phyloP scores from a whole-genome alignment of 1,140 invertebrate genomes.

The Belonocnema kinseyi region DNA sequence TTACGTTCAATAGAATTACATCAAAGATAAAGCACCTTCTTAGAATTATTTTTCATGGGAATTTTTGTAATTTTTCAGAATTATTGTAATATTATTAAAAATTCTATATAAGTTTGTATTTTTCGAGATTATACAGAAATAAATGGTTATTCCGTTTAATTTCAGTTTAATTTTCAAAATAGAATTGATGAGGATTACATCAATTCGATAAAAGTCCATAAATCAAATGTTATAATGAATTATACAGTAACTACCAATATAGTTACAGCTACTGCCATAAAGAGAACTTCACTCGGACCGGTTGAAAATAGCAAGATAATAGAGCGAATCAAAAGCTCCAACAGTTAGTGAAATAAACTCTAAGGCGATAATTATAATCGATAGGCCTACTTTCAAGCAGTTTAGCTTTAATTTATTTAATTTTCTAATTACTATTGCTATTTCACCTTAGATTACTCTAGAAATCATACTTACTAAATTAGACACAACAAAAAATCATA shows the following conservation, averaged over 20 bases:
- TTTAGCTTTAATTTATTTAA: neutral
- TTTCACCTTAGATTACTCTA: no score
- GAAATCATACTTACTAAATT: neutral
- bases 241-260: constrained; percentile 25
- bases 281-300: neutral
- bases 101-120: no score
- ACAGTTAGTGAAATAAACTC: constrained; percentile 3
- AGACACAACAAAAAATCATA: neutral
- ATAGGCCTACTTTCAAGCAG: neutral
- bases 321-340: neutral
- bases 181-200: no score
- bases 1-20: no score
- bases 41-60: no score
- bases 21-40: no score
- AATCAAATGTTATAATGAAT: neutral
- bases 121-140: no score
- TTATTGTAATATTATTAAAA: no score
- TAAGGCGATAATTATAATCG: neutral
- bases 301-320: neutral
- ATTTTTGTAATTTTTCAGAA: no score
- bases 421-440: neutral
- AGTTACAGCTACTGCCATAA: constrained; percentile 1
- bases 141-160: no score
- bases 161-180: no score
- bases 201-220: no score